Percentiles rank a stretch among this genome's conserved stretches.
Conservation (phyloP, 2,888 invertebrate species). For the Pristionchus japonicus region DNA sequence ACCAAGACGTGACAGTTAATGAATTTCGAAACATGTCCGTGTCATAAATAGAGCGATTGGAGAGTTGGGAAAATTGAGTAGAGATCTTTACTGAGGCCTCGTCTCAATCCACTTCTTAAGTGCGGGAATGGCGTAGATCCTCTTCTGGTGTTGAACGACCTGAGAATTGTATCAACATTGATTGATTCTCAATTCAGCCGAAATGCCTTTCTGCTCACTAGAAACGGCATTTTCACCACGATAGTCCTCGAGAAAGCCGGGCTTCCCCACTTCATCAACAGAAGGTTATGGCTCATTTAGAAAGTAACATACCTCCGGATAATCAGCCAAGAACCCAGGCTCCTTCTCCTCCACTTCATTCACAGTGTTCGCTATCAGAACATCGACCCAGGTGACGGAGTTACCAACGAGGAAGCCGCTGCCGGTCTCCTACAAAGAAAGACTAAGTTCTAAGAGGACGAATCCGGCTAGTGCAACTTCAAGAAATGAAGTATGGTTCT, state of each 20-base stretch:
- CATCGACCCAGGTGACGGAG: not conserved
- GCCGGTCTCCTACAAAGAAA: not conserved
- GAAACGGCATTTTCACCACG: no score
- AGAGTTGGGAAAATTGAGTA: no score
- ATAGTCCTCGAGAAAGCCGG: no score
- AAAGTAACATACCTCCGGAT: conserved; percentile 49
- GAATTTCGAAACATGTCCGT: not conserved
- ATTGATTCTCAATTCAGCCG: no score
- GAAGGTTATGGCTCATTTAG: no score
- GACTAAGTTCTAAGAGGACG: no score
- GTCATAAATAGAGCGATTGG: not conserved
- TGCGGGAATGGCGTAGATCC: conserved; percentile 60
- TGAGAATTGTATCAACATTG: not conserved
- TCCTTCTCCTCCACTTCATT: conserved; percentile 54
- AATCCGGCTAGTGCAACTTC: no score
- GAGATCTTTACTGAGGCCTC: not conserved
- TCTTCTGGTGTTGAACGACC: conserved; percentile 57
- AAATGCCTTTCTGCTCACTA: no score
- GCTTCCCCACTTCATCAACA: no score
- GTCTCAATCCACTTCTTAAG: conserved; percentile 65
- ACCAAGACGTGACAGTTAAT: not conserved
- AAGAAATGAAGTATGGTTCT: no score
- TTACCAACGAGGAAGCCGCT: not conserved
- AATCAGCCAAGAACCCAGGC: conserved; percentile 60
- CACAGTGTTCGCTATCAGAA: not conserved